phyloP scores from a whole-genome alignment of 2,113 vertebrate species.

The Ptilonorhynchus violaceus region DNA sequence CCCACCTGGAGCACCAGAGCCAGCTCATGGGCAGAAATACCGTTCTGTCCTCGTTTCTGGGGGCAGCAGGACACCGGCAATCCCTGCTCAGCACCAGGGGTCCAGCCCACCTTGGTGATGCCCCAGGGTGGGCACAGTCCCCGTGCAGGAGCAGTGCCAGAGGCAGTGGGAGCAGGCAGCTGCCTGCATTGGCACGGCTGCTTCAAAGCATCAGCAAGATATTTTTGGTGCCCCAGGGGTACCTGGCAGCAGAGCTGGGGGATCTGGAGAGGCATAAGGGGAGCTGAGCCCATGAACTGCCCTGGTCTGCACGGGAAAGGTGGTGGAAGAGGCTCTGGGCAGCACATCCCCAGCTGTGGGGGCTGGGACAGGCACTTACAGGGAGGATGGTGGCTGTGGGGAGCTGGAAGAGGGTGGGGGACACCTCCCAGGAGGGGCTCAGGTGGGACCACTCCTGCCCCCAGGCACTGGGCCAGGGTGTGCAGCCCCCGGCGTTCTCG shows the following conservation, averaged over 20 bases:
- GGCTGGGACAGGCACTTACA: fast-evolving
- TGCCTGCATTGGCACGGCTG: fast-evolving
- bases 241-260: neutral
- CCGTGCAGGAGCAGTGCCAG: neutral
- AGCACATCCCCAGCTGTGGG: fast-evolving
- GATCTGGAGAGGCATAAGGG: neutral
- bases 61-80: neutral
- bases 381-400: fast-evolving
- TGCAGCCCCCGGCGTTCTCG: fast-evolving
- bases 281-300: neutral
- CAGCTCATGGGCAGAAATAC: fast-evolving
- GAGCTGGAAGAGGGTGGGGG: neutral
- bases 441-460: neutral
- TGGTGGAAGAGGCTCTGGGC: neutral
- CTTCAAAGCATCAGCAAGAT: neutral
- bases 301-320: neutral
- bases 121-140: neutral
- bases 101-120: neutral
- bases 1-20: neutral
- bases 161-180: neutral
- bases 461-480: neutral
- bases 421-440: neutral
- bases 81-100: neutral
- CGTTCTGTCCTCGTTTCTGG: fast-evolving
- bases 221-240: neutral